A percentile compares a stretch with the other conserved stretches of the same genome.
Evolutionary conservation across 2,797 vertebrate species (phyloP).

Genomic region (Sus cebifrons): DNA sequence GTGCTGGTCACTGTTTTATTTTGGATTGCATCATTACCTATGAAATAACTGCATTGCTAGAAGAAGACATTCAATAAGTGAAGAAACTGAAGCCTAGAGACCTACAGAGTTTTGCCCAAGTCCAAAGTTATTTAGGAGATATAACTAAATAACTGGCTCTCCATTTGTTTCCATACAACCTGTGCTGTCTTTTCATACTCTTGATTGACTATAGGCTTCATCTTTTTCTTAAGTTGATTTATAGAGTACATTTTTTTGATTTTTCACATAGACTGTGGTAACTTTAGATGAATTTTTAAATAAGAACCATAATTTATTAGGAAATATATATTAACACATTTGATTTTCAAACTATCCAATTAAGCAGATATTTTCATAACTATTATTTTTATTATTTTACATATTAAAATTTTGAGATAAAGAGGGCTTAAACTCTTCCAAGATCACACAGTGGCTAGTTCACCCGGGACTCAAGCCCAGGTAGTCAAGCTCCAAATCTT

Average conservation of each 20-base stretch:
- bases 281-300: conserved; percentile 16
- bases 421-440: background rate
- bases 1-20: conserved; percentile 37
- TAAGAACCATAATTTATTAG: background rate
- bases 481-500: background rate
- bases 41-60: background rate
- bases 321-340: background rate
- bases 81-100: background rate
- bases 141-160: background rate
- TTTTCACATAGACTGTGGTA: background rate
- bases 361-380: background rate
- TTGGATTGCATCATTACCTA: background rate
- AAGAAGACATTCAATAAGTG: background rate
- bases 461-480: background rate
- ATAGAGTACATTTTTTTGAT: background rate
- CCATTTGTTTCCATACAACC: background rate
- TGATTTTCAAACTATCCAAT: background rate
- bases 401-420: background rate
- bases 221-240: background rate
- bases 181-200: background rate
- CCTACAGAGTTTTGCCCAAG: background rate
- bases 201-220: background rate
- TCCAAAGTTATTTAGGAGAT: background rate
- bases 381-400: background rate
- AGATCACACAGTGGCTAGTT: background rate